Conservation (phyloP, 2,113 vertebrate species). For the Phalacrocorax carbo region DNA sequence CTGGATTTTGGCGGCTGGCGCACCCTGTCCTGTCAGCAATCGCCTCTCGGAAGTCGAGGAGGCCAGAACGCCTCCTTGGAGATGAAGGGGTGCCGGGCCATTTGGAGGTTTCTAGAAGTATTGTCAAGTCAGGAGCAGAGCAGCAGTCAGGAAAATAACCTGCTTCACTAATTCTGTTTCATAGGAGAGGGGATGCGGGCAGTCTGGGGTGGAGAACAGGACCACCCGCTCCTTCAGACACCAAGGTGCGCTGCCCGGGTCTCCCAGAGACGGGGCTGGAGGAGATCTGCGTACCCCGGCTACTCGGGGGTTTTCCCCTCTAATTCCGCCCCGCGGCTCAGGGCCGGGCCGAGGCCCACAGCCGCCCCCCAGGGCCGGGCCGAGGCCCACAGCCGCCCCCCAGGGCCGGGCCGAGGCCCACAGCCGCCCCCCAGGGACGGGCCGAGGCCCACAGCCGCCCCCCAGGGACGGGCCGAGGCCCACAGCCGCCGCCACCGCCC, state of each 20-base stretch:
- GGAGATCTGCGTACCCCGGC: not conserved
- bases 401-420: too few relatives aligned
- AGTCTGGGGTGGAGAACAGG: accelerated
- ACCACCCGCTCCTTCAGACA: accelerated
- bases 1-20: not conserved
- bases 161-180: not conserved
- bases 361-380: too few relatives aligned
- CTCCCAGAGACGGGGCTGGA: accelerated
- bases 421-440: too few relatives aligned
- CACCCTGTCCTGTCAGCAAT: not conserved
- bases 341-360: too few relatives aligned
- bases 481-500: too few relatives aligned
- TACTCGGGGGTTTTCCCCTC: accelerated
- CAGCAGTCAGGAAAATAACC: not conserved
- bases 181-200: accelerated
- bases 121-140: not conserved
- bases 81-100: accelerated
- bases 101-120: not conserved
- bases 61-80: not conserved
- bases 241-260: accelerated
- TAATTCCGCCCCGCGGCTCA: too few relatives aligned
- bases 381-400: too few relatives aligned
- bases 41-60: accelerated
- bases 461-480: too few relatives aligned
- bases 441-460: too few relatives aligned